Conservation (phyloP, 2,888 invertebrate genomes). For the Caenorhabditis becei region DNA sequence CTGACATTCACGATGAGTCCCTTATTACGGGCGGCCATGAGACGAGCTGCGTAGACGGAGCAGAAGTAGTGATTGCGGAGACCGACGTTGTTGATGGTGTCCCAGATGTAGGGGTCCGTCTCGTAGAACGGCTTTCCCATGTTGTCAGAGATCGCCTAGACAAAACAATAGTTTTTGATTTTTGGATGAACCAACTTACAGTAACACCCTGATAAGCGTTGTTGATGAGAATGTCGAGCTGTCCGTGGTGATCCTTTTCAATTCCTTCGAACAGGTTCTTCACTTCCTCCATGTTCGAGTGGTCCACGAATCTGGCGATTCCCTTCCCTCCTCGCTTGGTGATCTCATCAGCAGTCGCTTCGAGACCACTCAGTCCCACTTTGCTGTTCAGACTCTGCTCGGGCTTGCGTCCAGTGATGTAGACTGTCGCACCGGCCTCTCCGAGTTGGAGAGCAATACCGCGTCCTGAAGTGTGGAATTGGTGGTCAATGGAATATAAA, state of each 20-base stretch:
- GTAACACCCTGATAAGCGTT: slow-evolving; percentile 71
- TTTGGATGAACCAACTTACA: too few relatives aligned
- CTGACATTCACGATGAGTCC: slow-evolving; percentile 83
- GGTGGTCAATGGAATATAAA: too few relatives aligned
- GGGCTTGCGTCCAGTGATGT: slow-evolving; percentile 71
- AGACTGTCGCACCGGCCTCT: slow-evolving; percentile 73
- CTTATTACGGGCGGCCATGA: slow-evolving; percentile 81
- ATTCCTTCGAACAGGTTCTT: slow-evolving; percentile 64
- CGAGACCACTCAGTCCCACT: slow-evolving; percentile 46
- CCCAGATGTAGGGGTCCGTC: slow-evolving; percentile 81
- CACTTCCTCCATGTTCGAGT: slow-evolving; percentile 67
- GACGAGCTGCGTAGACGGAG: slow-evolving; percentile 82
- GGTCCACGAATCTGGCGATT: slow-evolving; percentile 65
- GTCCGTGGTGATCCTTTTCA: slow-evolving; percentile 57
- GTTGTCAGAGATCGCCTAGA: slow-evolving; percentile 69
- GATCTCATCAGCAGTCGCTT: slow-evolving; percentile 61
- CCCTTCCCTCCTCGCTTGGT: slow-evolving; percentile 67
- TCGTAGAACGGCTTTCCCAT: slow-evolving; percentile 82
- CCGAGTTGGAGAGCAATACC: slow-evolving; percentile 74
- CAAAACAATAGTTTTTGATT: neutral
- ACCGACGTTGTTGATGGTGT: slow-evolving; percentile 76
- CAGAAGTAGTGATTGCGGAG: slow-evolving; percentile 83
- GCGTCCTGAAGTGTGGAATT: slow-evolving; percentile 67
- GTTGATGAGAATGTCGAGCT: slow-evolving; percentile 71
- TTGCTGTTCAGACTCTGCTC: slow-evolving; percentile 57